phyloP scores from a whole-genome alignment of 2,888 invertebrate species.

The Mesorhabditis spiculigera region DNA sequence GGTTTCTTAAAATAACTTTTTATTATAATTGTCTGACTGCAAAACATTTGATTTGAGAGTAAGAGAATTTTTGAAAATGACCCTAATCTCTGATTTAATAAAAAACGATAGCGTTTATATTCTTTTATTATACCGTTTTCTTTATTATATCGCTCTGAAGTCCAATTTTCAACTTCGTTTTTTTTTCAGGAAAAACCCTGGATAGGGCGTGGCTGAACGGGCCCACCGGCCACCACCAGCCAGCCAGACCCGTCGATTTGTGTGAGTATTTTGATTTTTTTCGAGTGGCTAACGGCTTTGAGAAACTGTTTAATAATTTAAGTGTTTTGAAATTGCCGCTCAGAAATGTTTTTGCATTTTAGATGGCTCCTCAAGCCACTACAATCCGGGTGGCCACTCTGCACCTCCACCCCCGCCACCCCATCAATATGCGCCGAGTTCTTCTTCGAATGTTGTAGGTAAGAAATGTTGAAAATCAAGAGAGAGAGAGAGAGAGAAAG shows the following conservation, averaged over 20 bases:
- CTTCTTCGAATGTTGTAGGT: not conserved
- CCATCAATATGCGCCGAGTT: not conserved
- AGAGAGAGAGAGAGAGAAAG: too few relatives aligned
- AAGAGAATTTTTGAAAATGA: too few relatives aligned
- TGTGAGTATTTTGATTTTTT: not conserved
- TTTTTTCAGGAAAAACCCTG: not conserved
- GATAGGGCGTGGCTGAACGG: constrained; percentile 3
- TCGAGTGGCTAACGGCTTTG: not conserved
- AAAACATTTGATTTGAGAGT: too few relatives aligned
- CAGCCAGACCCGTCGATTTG: too few relatives aligned
- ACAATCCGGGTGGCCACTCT: too few relatives aligned
- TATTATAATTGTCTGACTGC: too few relatives aligned
- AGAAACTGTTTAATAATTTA: not conserved
- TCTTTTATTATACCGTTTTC: not conserved
- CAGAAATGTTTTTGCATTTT: too few relatives aligned
- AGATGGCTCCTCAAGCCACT: too few relatives aligned
- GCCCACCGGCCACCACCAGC: not conserved
- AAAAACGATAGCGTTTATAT: not conserved
- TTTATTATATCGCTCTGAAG: not conserved
- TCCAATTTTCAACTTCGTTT: not conserved
- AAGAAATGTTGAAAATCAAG: not conserved
- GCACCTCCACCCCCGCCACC: constrained; percentile 1
- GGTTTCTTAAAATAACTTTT: too few relatives aligned
- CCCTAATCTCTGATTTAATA: too few relatives aligned
- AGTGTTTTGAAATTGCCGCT: too few relatives aligned